phyloP scores from a whole-genome alignment of 2,113 vertebrate genomes.

The Megaceryle maxima region DNA sequence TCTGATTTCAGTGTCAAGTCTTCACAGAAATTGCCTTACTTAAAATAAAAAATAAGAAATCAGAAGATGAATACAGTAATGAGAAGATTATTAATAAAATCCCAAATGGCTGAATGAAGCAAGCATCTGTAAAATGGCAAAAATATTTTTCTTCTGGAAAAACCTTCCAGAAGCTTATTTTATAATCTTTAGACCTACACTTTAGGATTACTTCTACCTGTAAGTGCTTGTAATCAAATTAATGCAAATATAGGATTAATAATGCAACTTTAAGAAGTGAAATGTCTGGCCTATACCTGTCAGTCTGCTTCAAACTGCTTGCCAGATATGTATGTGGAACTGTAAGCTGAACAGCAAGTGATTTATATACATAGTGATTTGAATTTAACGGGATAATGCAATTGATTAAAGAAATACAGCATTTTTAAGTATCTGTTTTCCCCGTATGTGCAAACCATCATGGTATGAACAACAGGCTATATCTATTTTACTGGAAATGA shows the following conservation, averaged over 20 bases:
- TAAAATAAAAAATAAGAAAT: slow-evolving; percentile 67
- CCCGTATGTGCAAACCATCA: neutral
- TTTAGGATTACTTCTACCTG: slow-evolving; percentile 44
- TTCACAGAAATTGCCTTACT: slow-evolving; percentile 59
- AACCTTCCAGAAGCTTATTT: slow-evolving; percentile 5
- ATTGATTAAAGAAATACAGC: neutral
- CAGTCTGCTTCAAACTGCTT: neutral
- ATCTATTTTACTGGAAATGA: neutral
- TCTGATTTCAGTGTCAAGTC: slow-evolving; percentile 68
- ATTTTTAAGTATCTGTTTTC: neutral
- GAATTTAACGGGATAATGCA: neutral
- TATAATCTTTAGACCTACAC: neutral
- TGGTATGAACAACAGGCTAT: neutral
- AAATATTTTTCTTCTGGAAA: slow-evolving; percentile 43
- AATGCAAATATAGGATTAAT: slow-evolving; percentile 43
- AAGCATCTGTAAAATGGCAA: slow-evolving; percentile 18
- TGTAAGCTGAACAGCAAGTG: neutral
- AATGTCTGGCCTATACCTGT: neutral
- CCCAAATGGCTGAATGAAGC: slow-evolving; percentile 44
- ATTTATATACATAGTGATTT: neutral
- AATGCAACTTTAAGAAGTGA: slow-evolving; percentile 8
- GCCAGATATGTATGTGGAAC: neutral
- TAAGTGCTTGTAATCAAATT: slow-evolving; percentile 27
- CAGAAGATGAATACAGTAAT: slow-evolving; percentile 63
- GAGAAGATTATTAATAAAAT: slow-evolving; percentile 67